Evolutionary conservation across 2,797 vertebrate genomes (phyloP), one percentile per base, ranked within the genome.

Genomic region (Scomberomorus guttatus): DNA sequence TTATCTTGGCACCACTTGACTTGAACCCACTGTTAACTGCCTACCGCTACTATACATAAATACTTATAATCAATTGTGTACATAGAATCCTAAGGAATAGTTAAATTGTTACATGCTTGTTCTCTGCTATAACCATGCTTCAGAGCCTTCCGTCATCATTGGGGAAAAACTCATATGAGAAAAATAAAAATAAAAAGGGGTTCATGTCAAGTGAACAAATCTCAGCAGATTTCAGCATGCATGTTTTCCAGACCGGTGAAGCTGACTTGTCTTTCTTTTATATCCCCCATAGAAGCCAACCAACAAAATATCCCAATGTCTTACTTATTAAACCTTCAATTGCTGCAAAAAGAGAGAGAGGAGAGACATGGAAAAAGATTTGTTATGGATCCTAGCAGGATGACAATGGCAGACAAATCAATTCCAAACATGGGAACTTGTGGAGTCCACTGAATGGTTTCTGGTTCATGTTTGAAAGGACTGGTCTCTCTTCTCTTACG

Each of bases 311-410:
- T 90, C 84, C 90, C 84, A 86, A 74, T 92, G 75, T 93, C 96
- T 96, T 96, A 96, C 96, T 96, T 95, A 96, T 96, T 94, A 96
- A 96, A 94, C 96, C 96, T 93, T 96, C 95, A 95, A 96, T 96
- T 95, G 95, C 96, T 96, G 95, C 95, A 94, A 93, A 90, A 85
- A 90, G 89, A 94, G 87, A 94, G 87, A 93, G 86, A 90, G 86
- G 91, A 94, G 91, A 95, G 78, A 95, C 85, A 95, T 93, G 90
- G 84, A 71, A 79, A 83, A 50, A 87, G 84, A 90, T 85, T 86
- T 87, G 93, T 95, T 94, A 94, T 93, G 93, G 91, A 84, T 85
- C 82, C 60, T 79, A 88, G 85, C 83, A 87, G 87, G 88, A 91
- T 94, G 92, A 89, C 85, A 80, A 90, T 92, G 91, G 75, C 76